phyloP scores from a whole-genome alignment of 35 echinoderm and acorn worm species.

The Apostichopus parvimensis region DNA sequence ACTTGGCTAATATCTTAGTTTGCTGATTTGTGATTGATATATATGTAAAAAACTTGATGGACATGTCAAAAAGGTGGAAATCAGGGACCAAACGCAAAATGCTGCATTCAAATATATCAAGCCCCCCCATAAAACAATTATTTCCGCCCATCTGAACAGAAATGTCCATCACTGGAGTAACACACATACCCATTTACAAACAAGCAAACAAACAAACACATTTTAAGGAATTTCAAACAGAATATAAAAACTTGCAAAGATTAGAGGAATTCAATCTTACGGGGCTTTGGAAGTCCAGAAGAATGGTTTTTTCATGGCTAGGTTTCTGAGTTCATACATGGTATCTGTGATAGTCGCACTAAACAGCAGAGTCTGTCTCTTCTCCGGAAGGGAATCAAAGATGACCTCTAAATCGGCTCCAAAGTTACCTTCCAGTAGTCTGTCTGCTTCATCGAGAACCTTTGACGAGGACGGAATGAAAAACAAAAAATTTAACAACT shows the following conservation, averaged over 20 bases:
- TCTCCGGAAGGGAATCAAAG: constrained; percentile 87
- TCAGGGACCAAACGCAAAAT: no score
- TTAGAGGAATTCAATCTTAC: constrained; percentile 53
- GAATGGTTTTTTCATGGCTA: constrained; percentile 89
- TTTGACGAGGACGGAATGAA: constrained; percentile 4
- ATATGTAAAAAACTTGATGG: no score
- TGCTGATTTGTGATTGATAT: no score
- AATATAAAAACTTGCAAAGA: background rate
- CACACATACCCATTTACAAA: no score
- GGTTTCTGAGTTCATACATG: constrained; percentile 82
- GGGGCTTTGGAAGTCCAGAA: constrained; percentile 92
- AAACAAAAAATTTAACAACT: background rate
- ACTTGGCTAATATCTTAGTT: no score
- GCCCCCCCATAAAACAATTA: no score
- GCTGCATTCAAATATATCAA: no score
- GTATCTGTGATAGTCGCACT: constrained; percentile 98
- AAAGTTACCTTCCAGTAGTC: constrained; percentile 91
- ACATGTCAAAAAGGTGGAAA: no score
- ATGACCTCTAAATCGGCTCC: constrained; percentile 90
- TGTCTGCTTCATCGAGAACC: constrained; percentile 99
- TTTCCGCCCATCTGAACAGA: no score
- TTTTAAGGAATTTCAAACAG: no score
- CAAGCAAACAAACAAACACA: no score
- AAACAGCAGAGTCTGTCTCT: constrained; percentile 91
- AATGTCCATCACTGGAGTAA: no score